Evolutionary conservation across 1,140 invertebrate genomes (phyloP), one percentile per base, ranked within the genome.

Genomic region (Drosophila takahashii): DNA sequence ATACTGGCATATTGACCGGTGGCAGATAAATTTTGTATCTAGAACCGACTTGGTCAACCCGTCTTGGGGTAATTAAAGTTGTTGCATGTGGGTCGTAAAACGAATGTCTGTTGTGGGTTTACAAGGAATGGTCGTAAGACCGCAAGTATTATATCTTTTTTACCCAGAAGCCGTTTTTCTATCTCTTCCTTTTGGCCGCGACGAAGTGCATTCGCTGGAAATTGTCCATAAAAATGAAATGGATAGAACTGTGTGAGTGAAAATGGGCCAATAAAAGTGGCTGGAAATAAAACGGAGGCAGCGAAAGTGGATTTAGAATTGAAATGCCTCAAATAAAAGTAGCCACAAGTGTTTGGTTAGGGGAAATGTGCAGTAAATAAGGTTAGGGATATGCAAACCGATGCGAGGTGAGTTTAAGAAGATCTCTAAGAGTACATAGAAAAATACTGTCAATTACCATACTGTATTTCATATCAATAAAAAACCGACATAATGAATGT

Each of bases 211-310:
- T 60, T 81, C 56, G 18, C 62, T 45, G 54, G 61, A 84, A 75
- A 79, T 67, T 53, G 81, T 60, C 67, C 57, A 80, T 79, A 80
- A 79, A 79, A 79, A 74, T 42, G 26, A 15, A 39, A 34, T 4
- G 8, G 22, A 11, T n/a, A 9, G 39, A 36, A 39, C 44, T 36
- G 37, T 56, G 37, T 44, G 41, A 26, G 41, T 36, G 57, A 59
- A 71, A 71, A 77, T 66, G 47, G 47, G 15, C 62, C 27, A 51
- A 81, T 81, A 81, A 81, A 81, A 81, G 60, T 79, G 76, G 16
- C 26, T 42, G 32, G 36, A 76, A 76, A 54, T 83, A 62, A 65
- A 78, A 67, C 64, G 47, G 56, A 61, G 62, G 47, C 58, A 50
- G 36, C 32, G 48, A 73, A 73, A 74, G 67, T 62, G 56, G 41